A percentile compares a stretch with the other conserved stretches of the same genome.
Evolutionary conservation across 1,140 invertebrate genomes (phyloP).

Genomic region (Vanessa atalanta): DNA sequence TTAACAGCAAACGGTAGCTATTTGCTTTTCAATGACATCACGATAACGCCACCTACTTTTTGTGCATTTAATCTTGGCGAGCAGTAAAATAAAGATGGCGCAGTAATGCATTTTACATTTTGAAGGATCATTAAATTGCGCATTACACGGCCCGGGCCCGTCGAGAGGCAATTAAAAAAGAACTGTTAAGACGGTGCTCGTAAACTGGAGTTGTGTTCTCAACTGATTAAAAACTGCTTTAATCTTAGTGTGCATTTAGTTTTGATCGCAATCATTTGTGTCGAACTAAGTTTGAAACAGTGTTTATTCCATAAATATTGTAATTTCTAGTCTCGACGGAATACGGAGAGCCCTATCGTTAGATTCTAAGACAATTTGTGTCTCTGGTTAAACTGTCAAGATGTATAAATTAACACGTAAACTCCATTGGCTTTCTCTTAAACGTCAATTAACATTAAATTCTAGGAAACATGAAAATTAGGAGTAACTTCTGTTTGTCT

Average conservation of each 20-base stretch:
- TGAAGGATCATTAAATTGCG: conserved; percentile 77
- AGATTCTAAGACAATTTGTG: conserved; percentile 19
- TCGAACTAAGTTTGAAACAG: conserved; percentile 39
- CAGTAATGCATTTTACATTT: conserved; percentile 78
- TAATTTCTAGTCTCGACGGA: neutral
- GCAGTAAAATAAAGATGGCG: conserved; percentile 71
- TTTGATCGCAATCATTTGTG: conserved; percentile 59
- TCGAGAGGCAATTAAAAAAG: conserved; percentile 76
- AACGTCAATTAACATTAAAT: conserved; percentile 66
- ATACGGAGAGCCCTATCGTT: neutral
- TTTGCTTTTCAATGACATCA: neutral
- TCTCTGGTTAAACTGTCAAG: conserved; percentile 47
- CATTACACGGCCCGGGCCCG: conserved; percentile 69
- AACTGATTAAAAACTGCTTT: conserved; percentile 73
- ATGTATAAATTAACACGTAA: conserved; percentile 69
- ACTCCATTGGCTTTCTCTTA: conserved; percentile 64
- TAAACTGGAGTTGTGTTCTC: conserved; percentile 76
- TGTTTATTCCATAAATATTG: conserved; percentile 7
- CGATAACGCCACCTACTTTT: conserved; percentile 24
- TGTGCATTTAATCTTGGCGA: conserved; percentile 27
- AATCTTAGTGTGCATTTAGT: conserved; percentile 64
- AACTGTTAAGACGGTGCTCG: conserved; percentile 74
- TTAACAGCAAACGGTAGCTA: neutral
- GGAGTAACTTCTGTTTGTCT: neutral
- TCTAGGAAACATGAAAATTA: conserved; percentile 28